Conservation (phyloP, 2,797 vertebrate genomes). For the Paramormyrops hopkinsi region DNA sequence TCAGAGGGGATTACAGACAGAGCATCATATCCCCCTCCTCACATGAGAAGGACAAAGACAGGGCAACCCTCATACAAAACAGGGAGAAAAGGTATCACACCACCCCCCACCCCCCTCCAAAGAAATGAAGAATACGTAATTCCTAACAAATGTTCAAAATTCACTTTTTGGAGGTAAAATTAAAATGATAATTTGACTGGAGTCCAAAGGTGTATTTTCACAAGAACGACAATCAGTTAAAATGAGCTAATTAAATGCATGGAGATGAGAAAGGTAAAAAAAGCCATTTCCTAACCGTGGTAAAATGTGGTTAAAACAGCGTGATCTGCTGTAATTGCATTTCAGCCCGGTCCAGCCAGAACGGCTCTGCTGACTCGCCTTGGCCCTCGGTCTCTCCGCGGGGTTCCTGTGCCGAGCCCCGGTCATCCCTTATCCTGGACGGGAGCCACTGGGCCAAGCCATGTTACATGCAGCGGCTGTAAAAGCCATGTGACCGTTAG, state of each 20-base stretch:
- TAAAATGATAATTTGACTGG: constrained; percentile 2
- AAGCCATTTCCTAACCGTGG: constrained; percentile 45
- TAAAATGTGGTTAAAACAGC: constrained; percentile 53
- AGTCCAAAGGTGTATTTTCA: constrained; percentile 16
- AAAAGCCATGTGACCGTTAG: neutral
- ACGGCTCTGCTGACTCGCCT: neutral
- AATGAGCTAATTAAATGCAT: constrained; percentile 64
- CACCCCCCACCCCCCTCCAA: neutral
- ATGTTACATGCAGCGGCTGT: neutral
- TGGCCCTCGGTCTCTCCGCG: neutral
- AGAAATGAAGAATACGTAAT: neutral
- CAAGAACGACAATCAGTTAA: constrained; percentile 42
- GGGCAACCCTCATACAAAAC: neutral
- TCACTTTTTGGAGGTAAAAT: constrained; percentile 2
- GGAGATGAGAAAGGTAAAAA: constrained; percentile 40
- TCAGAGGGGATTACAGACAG: neutral
- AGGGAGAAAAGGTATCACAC: neutral
- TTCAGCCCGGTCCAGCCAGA: constrained; percentile 12
- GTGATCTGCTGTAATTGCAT: constrained; percentile 63
- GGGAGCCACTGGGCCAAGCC: neutral
- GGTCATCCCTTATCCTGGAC: neutral
- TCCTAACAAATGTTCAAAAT: neutral
- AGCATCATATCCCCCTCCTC: neutral
- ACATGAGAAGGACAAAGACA: neutral
- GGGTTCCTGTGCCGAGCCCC: neutral